Evolutionary conservation across 2,888 invertebrate species (phyloP).

Genomic region (Phasia obesa): DNA sequence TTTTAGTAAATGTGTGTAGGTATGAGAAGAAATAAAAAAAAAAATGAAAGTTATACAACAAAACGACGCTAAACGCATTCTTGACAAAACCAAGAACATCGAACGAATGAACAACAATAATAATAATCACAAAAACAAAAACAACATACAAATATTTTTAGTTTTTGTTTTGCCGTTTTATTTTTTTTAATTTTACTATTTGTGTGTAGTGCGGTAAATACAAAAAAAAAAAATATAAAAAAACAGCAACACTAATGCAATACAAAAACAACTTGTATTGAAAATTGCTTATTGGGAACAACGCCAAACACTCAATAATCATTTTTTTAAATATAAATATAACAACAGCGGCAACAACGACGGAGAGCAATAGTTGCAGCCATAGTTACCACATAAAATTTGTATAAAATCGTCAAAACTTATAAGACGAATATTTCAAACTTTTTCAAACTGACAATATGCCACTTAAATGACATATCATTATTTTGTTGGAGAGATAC

Average conservation of each 20-base stretch:
- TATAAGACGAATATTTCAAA: background rate
- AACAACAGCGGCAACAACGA: slow-evolving; percentile 33
- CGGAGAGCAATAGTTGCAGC: slow-evolving; percentile 4
- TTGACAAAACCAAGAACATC: slow-evolving; percentile 55
- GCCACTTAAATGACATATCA: too few relatives aligned
- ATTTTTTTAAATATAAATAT: slow-evolving; percentile 58
- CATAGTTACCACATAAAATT: too few relatives aligned
- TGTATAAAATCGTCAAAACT: too few relatives aligned
- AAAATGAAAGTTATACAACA: slow-evolving; percentile 79
- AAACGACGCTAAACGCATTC: slow-evolving; percentile 71
- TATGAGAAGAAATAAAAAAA: slow-evolving; percentile 70
- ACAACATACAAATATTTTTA: slow-evolving; percentile 60
- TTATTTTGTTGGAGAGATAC: too few relatives aligned
- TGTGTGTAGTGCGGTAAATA: slow-evolving; percentile 27
- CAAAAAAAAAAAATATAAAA: background rate
- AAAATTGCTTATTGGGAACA: slow-evolving; percentile 62
- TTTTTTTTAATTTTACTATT: background rate
- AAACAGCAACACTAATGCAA: slow-evolving; percentile 9
- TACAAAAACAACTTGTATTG: slow-evolving; percentile 38
- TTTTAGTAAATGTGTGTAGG: slow-evolving; percentile 28
- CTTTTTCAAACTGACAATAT: too few relatives aligned
- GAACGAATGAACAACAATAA: slow-evolving; percentile 51
- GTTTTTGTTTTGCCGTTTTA: slow-evolving; percentile 12
- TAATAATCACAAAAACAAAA: too few relatives aligned
- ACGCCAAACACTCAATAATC: slow-evolving; percentile 68